Percentiles rank a stretch among this genome's conserved stretches.
These are phyloP conservation scores for Chrysina gloriosa DNA, from an alignment of 2,888 invertebrate genomes.

Conservation along the genomic window DNA sequence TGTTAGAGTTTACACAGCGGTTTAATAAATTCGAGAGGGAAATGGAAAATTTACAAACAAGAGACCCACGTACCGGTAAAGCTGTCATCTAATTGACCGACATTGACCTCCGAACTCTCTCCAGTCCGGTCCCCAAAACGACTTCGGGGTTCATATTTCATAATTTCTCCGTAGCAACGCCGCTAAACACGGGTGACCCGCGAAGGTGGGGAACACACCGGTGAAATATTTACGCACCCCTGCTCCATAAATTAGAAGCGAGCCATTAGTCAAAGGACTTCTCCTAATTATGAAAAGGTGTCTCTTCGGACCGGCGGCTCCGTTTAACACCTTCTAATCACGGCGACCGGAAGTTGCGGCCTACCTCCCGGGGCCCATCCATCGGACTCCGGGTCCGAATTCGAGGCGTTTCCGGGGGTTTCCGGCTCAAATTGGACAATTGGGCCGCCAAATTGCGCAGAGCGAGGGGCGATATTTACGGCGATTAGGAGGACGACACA, in stretches of 20 bases:
- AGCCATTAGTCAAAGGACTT: conserved; percentile 34
- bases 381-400: conserved; percentile 23
- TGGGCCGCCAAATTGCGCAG: conserved; percentile 35
- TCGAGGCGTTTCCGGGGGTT: conserved; percentile 5
- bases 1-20: too few species aligned
- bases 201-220: not conserved
- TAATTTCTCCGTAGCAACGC: conserved; percentile 1
- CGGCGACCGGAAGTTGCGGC: conserved; percentile 10
- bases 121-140: not conserved
- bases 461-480: conserved; percentile 22
- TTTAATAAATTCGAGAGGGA: too few species aligned
- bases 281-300: conserved; percentile 43
- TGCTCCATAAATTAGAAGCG: conserved; percentile 28
- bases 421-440: conserved; percentile 38
- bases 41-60: too few species aligned
- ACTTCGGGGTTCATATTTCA: not conserved
- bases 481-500: conserved; percentile 1
- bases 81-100: conserved; percentile 5
- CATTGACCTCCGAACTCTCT: not conserved
- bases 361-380: conserved; percentile 38
- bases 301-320: conserved; percentile 32
- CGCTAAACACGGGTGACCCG: not conserved
- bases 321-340: conserved; percentile 42
- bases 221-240: conserved; percentile 30
- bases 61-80: too few species aligned